Percentiles rank a stretch among this genome's conserved stretches.
These are phyloP conservation scores for Hydropsyche tenuis DNA, from an alignment of 1,140 invertebrate genomes.

Conservation along the genomic window DNA sequence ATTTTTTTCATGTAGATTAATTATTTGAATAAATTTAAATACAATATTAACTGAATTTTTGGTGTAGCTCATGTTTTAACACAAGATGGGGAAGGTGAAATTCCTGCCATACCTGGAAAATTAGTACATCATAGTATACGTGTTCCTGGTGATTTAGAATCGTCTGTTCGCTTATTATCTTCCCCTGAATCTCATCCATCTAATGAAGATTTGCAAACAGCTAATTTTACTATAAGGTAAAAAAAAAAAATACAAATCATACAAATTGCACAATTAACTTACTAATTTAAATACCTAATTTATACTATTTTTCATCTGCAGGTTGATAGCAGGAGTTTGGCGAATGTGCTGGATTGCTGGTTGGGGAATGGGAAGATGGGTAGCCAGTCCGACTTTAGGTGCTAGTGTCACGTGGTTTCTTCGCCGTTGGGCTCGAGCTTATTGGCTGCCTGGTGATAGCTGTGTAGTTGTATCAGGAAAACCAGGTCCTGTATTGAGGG, in stretches of 20 bases:
- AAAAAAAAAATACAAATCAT: no score
- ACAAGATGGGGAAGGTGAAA: constrained; percentile 67
- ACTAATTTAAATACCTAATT: no score
- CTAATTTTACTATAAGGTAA: constrained; percentile 58
- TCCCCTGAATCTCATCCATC: constrained; percentile 55
- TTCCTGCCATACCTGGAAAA: constrained; percentile 76
- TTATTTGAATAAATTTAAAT: no score
- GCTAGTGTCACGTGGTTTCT: constrained; percentile 83
- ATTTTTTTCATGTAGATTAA: background rate
- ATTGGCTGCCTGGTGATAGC: constrained; percentile 77
- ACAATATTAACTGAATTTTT: constrained; percentile 7
- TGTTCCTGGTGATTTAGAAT: constrained; percentile 62
- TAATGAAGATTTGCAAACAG: constrained; percentile 52
- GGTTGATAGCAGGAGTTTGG: constrained; percentile 72
- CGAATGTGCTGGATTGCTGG: constrained; percentile 74
- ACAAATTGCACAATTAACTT: no score
- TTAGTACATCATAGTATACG: constrained; percentile 75
- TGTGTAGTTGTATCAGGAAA: constrained; percentile 39
- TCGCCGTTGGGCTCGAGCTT: constrained; percentile 76
- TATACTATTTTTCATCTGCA: constrained; percentile 57
- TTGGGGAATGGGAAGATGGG: constrained; percentile 67
- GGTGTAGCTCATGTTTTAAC: constrained; percentile 48
- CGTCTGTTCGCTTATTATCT: constrained; percentile 67
- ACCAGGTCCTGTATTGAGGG: constrained; percentile 54
- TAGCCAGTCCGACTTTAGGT: constrained; percentile 82